Conservation (phyloP, 1,140 invertebrate genomes). For the Heterodera schachtii region DNA sequence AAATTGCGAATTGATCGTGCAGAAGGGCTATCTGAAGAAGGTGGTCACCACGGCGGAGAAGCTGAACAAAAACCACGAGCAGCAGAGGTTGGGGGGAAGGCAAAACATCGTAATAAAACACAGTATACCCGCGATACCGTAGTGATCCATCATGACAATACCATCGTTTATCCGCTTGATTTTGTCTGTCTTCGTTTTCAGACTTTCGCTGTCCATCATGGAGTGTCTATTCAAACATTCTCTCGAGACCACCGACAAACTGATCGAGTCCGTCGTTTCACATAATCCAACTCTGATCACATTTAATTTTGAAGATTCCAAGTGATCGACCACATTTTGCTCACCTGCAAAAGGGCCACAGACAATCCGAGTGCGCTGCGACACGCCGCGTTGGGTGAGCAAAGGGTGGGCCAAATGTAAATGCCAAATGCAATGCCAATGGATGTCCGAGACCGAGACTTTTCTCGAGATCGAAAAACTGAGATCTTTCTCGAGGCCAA, state of each 20-base stretch:
- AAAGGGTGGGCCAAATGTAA: background rate
- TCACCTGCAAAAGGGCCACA: conserved; percentile 90
- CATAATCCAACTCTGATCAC: background rate
- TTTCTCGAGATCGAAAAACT: no score
- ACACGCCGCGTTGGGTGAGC: conserved; percentile 73
- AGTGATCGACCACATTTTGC: conserved; percentile 78
- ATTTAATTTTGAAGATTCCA: conserved; percentile 36
- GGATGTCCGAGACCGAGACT: background rate
- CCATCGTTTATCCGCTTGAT: no score
- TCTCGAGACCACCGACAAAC: conserved; percentile 84
- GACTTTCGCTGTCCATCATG: conserved; percentile 87
- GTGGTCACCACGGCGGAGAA: conserved; percentile 79
- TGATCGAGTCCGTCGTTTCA: conserved; percentile 67
- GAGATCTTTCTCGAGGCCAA: no score
- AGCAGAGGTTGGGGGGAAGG: conserved; percentile 72
- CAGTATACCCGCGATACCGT: no score
- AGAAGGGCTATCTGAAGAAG: conserved; percentile 83
- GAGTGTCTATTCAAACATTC: conserved; percentile 97
- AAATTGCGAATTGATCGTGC: conserved; percentile 89
- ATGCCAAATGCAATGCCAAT: no score
- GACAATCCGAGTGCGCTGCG: conserved; percentile 74
- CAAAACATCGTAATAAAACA: no score
- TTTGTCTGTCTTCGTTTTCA: background rate
- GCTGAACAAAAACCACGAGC: conserved; percentile 72
- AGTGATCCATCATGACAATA: no score